Evolutionary conservation across 2,888 invertebrate genomes (phyloP).

Genomic region (Mesorhabditis sp.): DNA sequence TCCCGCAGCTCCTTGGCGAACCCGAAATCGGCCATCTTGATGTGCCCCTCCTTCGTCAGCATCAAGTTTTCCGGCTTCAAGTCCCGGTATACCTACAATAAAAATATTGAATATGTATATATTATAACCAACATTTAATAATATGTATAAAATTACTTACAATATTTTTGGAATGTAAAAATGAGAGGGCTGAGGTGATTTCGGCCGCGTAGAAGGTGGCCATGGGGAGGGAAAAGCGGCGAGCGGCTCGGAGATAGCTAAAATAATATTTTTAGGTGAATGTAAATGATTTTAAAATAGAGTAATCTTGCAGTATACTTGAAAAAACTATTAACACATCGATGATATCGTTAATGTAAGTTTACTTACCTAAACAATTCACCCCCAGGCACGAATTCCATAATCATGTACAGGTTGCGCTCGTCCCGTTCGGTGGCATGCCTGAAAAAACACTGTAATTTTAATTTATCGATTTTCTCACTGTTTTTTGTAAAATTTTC

Average conservation of each 20-base stretch:
- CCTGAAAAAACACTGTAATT: conserved; percentile 64
- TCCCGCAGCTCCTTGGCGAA: conserved; percentile 91
- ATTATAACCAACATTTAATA: not conserved
- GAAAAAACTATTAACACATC: not conserved
- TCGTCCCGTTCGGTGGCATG: conserved; percentile 87
- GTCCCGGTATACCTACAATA: conserved; percentile 69
- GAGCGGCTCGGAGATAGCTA: conserved; percentile 30
- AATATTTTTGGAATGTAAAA: conserved; percentile 82
- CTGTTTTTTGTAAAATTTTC: too few species aligned
- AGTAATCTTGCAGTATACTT: not conserved
- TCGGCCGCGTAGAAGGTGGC: conserved; percentile 89
- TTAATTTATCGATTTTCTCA: too few species aligned
- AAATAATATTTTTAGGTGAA: not conserved
- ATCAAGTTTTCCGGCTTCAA: conserved; percentile 90
- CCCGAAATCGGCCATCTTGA: conserved; percentile 96
- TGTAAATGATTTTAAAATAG: not conserved
- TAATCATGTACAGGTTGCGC: conserved; percentile 87
- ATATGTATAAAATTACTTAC: conserved; percentile 62
- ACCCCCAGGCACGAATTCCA: conserved; percentile 93
- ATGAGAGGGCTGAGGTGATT: conserved; percentile 87
- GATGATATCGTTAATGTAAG: conserved; percentile 18
- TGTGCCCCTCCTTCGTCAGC: conserved; percentile 84
- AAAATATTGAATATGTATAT: not conserved
- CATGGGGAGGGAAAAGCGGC: conserved; percentile 63
- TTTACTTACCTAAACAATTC: conserved; percentile 82